These are phyloP conservation scores for Thermophis baileyi DNA, from an alignment of 2,113 vertebrate genomes.

Conservation along the genomic window DNA sequence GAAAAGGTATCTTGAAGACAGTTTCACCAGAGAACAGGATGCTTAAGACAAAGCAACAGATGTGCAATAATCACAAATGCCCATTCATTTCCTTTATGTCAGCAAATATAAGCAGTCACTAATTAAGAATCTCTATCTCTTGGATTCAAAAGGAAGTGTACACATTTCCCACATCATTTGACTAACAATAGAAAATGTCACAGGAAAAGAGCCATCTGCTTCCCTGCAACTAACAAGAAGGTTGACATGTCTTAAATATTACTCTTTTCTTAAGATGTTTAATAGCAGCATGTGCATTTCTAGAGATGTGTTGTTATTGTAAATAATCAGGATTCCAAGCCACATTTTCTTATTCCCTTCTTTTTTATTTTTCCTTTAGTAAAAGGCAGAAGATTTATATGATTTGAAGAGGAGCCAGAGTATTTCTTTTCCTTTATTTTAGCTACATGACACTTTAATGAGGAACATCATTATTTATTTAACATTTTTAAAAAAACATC, in stretches of 20 bases:
- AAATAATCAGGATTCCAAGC: background rate
- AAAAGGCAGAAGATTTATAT: background rate
- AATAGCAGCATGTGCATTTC: background rate
- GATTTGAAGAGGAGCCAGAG: background rate
- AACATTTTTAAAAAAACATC: background rate
- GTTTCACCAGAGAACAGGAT: slow-evolving; percentile 65
- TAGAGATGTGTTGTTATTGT: background rate
- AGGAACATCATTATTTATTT: background rate
- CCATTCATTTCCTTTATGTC: slow-evolving; percentile 66
- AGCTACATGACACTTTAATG: background rate
- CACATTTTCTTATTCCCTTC: background rate
- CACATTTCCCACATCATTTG: slow-evolving; percentile 49
- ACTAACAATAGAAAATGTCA: slow-evolving; percentile 50
- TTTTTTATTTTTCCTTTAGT: background rate
- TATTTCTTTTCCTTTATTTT: background rate
- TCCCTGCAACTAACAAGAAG: background rate
- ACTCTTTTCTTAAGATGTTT: background rate
- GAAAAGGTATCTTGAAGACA: slow-evolving; percentile 45
- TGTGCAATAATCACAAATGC: slow-evolving; percentile 59
- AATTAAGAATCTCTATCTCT: slow-evolving; percentile 59
- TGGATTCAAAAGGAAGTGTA: slow-evolving; percentile 62
- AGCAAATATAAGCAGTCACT: slow-evolving; percentile 52
- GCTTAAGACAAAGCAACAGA: slow-evolving; percentile 64
- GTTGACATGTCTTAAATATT: background rate
- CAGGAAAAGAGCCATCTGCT: slow-evolving; percentile 14